Evolutionary conservation across 2,113 vertebrate genomes (phyloP).

Genomic region (Chelonoidis abingdonii): DNA sequence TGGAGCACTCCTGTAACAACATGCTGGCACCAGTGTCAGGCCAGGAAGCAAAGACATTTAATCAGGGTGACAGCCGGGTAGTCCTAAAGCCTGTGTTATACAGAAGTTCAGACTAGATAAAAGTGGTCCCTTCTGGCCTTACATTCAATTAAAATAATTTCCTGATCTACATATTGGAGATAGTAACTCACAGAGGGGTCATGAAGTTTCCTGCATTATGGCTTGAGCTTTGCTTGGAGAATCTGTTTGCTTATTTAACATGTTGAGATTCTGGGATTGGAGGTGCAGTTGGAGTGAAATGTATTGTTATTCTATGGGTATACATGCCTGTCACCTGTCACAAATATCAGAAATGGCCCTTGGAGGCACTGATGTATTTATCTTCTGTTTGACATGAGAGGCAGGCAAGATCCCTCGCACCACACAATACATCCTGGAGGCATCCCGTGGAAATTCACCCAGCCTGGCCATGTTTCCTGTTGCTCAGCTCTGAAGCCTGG

Average conservation of each 20-base stretch:
- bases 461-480: neutral
- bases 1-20: neutral
- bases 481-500: neutral
- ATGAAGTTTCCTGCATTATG: neutral
- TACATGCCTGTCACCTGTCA: neutral
- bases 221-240: slow-evolving; percentile 40
- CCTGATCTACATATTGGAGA: neutral
- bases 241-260: neutral
- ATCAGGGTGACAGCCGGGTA: neutral
- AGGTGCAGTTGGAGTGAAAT: slow-evolving; percentile 26
- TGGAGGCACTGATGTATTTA: slow-evolving; percentile 34
- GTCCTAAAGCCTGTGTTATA: neutral
- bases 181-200: neutral
- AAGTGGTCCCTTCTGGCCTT: neutral
- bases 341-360: slow-evolving; percentile 48
- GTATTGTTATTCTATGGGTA: slow-evolving; percentile 27
- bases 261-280: neutral
- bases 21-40: neutral
- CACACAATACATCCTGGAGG: neutral
- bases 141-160: neutral
- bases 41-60: neutral
- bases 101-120: neutral
- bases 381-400: neutral
- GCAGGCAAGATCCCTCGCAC: neutral
- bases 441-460: neutral